phyloP scores from a whole-genome alignment of 2,888 invertebrate species.

The Caenorhabditis angaria region DNA sequence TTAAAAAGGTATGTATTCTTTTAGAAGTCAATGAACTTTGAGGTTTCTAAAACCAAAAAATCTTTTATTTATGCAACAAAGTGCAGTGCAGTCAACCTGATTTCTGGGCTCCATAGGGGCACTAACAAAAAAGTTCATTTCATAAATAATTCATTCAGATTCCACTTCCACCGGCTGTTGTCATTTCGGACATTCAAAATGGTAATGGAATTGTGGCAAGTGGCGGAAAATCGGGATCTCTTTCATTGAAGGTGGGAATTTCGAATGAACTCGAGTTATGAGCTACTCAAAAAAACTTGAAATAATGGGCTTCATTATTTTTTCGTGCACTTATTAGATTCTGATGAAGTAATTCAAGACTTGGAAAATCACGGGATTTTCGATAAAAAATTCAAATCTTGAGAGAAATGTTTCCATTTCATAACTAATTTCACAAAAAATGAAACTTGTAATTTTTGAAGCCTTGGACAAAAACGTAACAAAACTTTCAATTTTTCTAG shows the following conservation, averaged over 20 bases:
- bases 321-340: not conserved
- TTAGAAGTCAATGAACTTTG: not conserved
- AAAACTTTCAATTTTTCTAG: not conserved
- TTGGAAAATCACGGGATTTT: no score
- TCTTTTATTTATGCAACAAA: conserved; percentile 8
- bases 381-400: no score
- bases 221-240: not conserved
- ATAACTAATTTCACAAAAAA: no score
- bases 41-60: not conserved
- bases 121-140: not conserved
- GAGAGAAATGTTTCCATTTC: no score
- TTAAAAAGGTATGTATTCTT: conserved; percentile 43
- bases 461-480: not conserved
- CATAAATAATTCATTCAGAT: conserved; percentile 17
- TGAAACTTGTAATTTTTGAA: no score
- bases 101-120: no score
- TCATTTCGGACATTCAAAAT: conserved; percentile 45
- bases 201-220: conserved; percentile 1
- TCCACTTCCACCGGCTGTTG: conserved; percentile 51
- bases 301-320: no score
- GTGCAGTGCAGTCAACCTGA: not conserved
- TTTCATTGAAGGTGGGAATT: not conserved
- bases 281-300: no score
- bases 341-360: no score
- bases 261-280: no score